These are phyloP conservation scores for Oedothorax gibbosus DNA, from an alignment of 1,140 invertebrate species.

Conservation along the genomic window DNA sequence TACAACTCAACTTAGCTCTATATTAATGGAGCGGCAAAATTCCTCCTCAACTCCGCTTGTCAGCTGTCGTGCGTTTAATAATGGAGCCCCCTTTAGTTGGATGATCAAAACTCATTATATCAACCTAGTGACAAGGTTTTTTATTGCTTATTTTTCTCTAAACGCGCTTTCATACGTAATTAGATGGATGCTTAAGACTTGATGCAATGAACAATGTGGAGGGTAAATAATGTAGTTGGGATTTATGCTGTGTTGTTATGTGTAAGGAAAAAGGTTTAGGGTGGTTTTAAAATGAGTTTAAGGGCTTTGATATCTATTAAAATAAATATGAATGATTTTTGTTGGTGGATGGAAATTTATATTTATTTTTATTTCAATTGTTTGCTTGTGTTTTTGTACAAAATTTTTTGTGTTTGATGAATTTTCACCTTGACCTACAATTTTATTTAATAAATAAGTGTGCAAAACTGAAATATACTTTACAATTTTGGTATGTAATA, in stretches of 20 bases:
- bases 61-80: constrained; percentile 60
- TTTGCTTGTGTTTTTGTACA: no score
- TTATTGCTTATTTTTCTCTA: constrained; percentile 15
- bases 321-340: no score
- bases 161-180: constrained; percentile 55
- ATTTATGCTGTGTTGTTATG: constrained; percentile 31
- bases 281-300: no score
- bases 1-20: constrained; percentile 51
- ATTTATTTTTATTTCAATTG: no score
- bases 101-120: constrained; percentile 61
- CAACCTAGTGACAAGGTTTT: constrained; percentile 56
- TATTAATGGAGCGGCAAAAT: constrained; percentile 61
- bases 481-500: no score
- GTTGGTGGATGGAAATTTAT: no score
- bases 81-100: constrained; percentile 56
- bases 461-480: no score
- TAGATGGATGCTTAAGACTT: constrained; percentile 50
- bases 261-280: no score
- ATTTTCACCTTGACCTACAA: no score
- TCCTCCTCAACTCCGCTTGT: constrained; percentile 60
- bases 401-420: no score
- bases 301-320: no score
- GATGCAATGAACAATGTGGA: constrained; percentile 33
- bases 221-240: constrained; percentile 19
- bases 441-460: no score